These are phyloP conservation scores for Actinernus sp. DNA, from an alignment of 92 coral and sea anemone genomes.

Conservation along the genomic window DNA sequence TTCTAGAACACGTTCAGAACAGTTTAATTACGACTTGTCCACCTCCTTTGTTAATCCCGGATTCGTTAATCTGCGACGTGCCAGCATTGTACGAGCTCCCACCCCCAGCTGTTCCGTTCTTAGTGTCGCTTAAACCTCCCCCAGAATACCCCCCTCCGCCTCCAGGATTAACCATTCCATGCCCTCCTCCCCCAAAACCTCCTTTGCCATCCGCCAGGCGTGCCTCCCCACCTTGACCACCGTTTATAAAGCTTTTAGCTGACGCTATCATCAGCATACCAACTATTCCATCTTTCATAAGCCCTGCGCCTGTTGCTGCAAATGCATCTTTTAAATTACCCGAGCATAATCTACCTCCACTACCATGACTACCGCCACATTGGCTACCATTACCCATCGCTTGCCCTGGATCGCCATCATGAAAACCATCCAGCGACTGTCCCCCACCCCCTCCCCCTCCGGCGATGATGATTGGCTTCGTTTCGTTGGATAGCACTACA, in stretches of 20 bases:
- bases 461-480: constrained; percentile 69
- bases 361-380: constrained; percentile 68
- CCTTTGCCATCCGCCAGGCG: constrained; percentile 6
- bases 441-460: constrained; percentile 99
- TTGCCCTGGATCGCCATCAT: constrained; percentile 92
- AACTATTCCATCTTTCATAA: constrained; percentile 4
- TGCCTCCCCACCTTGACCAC: constrained; percentile 72
- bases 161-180: constrained; percentile 63
- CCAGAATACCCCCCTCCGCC: constrained; percentile 95
- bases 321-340: not conserved
- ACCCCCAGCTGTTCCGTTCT: constrained; percentile 64
- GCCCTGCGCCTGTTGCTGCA: not conserved
- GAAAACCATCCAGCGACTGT: not conserved
- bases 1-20: no score
- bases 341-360: constrained; percentile 69
- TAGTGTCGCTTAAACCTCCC: constrained; percentile 66
- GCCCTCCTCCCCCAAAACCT: constrained; percentile 83
- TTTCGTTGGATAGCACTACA: constrained; percentile 41
- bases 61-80: constrained; percentile 3
- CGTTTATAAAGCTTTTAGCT: constrained; percentile 10
- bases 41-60: constrained; percentile 50
- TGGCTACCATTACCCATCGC: constrained; percentile 63
- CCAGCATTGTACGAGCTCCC: constrained; percentile 79
- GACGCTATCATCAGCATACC: not conserved
- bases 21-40: constrained; percentile 40